These are phyloP conservation scores for Corella eumyota DNA, from an alignment of 23 tunicate species.

Conservation along the genomic window DNA sequence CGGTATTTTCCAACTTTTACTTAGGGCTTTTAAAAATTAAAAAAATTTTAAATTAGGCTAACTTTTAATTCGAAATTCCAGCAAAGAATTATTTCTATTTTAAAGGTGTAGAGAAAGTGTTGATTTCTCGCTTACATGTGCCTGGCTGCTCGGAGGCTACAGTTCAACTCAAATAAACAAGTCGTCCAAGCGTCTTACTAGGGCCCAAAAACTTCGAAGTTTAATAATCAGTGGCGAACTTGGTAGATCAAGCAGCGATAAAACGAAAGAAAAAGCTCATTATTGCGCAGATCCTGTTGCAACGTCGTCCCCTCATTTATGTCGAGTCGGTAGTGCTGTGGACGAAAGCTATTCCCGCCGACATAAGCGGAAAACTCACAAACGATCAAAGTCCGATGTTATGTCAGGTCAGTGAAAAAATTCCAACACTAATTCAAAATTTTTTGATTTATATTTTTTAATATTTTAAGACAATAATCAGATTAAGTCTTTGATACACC, in stretches of 20 bases:
- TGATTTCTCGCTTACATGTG: conserved; percentile 90
- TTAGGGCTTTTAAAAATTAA: no score
- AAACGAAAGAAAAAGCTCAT: conserved; percentile 26
- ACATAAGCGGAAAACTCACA: conserved; percentile 51
- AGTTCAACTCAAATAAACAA: conserved; percentile 20
- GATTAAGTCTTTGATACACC: no score
- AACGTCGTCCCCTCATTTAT: conserved; percentile 21
- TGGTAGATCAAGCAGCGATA: conserved; percentile 2
- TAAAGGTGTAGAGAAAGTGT: conserved; percentile 92
- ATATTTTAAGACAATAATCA: no score
- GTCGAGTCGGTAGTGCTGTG: conserved; percentile 9
- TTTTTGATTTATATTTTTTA: no score
- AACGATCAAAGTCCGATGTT: conserved; percentile 76
- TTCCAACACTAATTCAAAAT: no score
- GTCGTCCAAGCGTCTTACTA: conserved; percentile 45
- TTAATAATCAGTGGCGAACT: conserved; percentile 74
- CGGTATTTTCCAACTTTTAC: no score
- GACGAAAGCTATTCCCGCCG: conserved; percentile 35
- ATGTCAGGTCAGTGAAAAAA: conserved; percentile 63
- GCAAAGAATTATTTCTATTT: background rate
- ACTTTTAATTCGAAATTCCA: no score
- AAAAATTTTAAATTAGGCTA: no score
- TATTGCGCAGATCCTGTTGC: conserved; percentile 11
- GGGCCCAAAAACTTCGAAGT: conserved; percentile 76
- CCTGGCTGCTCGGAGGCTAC: conserved; percentile 88